Base-by-base conservation (phyloP, 2,888 invertebrate species). In the Bellardia bayeri region DNA sequence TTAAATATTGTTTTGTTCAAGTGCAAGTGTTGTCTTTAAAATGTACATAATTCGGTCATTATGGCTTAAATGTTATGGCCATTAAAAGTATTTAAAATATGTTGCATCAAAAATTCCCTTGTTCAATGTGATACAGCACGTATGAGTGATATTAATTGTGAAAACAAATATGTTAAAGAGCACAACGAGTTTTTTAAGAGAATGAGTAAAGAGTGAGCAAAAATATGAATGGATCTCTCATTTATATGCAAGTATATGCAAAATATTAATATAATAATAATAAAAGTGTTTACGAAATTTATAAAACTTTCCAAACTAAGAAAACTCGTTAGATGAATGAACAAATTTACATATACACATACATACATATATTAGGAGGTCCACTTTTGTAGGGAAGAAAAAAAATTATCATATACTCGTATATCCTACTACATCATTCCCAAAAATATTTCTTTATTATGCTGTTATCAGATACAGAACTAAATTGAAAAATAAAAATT, bases 71-170 rank as follows among this genome's bases (percentile, higher is more conserved):
- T 54, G 14, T 4, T 11, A 16, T n/a, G 2, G 3, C 13, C 14
- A 5, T n/a, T 33, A 2, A 37, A 64, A 40, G 63, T 64, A 8
- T n/a, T 64, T 64, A 63, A 63, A 14, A 54, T 14, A 63, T 37
- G 2, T 14, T 63, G 6, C n/a, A 40, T n/a, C 7, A 13, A n/a
- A 6, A n/a, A 23, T 37, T 14, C 6, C 37, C 16, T 37, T n/a
- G 9, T 16, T 6, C 16, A 64, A 16, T 2, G 9, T 76, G 13
- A 54, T 23, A 23, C 75, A 69, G n/a, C 30, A 13, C 83, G 85
- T 86, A 86, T 88, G 69, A 86, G 63, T 83, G 54, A 75, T 82
- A 49, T 69, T 56, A 78, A 71, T 72, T 75, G 45, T 64, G 45
- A 45, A 45, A 45, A 45, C 13, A 45, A 11, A 45, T n/a, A 6